A percentile compares a stretch with the other conserved stretches of the same genome.
Conservation (phyloP, 1,140 invertebrate species). For the Lamellibrachia luymesi region DNA sequence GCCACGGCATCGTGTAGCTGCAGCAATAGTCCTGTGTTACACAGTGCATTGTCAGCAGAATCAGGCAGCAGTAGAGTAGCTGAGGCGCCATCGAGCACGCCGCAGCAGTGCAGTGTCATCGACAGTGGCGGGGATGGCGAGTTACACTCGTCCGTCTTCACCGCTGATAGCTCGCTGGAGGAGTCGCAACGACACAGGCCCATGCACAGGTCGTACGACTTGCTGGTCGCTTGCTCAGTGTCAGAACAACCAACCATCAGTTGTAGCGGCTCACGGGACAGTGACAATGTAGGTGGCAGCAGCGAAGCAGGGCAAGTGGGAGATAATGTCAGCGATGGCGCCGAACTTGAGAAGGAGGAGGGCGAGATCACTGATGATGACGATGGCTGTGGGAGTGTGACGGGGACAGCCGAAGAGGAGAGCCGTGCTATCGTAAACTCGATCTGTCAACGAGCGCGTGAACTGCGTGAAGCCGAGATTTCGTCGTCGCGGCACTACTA, state of each 20-base stretch:
- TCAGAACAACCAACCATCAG: not conserved
- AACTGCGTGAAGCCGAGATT: not conserved
- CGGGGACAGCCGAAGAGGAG: not conserved
- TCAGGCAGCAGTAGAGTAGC: not conserved
- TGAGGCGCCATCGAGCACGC: not conserved
- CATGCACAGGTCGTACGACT: not conserved
- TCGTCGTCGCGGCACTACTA: not conserved
- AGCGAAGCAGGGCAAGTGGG: not conserved
- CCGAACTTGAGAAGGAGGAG: slow-evolving; percentile 12
- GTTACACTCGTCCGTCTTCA: not conserved
- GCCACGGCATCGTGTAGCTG: not conserved
- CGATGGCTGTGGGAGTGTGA: slow-evolving; percentile 3
- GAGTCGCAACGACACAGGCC: not conserved
- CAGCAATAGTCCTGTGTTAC: not conserved
- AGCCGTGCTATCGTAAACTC: not conserved
- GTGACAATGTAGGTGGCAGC: not conserved
- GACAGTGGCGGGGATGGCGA: not conserved
- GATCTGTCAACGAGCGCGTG: not conserved
- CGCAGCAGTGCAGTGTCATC: not conserved
- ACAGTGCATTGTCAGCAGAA: not conserved
- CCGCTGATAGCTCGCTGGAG: not conserved
- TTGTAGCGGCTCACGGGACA: not conserved
- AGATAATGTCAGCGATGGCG: not conserved
- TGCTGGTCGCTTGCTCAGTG: not conserved
- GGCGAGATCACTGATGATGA: slow-evolving; percentile 18